Conservation (phyloP, 2,797 vertebrate genomes). For the Typhlichthys eigenmanni region DNA sequence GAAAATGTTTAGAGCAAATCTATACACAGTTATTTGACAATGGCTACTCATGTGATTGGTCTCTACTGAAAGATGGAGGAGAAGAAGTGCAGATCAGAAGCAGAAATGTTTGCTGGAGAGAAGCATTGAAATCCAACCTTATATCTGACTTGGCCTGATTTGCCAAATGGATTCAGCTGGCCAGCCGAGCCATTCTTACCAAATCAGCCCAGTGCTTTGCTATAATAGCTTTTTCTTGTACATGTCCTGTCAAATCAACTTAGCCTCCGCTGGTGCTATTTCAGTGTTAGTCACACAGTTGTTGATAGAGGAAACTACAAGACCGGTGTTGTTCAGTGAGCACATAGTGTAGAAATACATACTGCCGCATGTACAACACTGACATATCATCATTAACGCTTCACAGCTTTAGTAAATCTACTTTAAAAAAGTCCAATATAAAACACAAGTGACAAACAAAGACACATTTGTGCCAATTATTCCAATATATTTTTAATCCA, state of each 20-base stretch:
- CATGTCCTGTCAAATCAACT: constrained; percentile 74
- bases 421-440: constrained; percentile 46
- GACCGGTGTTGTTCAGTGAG: constrained; percentile 31
- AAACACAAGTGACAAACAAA: too few species aligned
- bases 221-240: constrained; percentile 77
- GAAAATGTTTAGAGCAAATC: too few species aligned
- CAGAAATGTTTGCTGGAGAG: not conserved
- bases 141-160: constrained; percentile 55
- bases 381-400: constrained; percentile 24
- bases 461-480: too few species aligned
- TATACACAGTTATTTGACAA: too few species aligned
- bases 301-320: constrained; percentile 45
- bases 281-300: constrained; percentile 53
- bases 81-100: not conserved
- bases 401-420: constrained; percentile 36
- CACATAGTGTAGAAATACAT: constrained; percentile 24
- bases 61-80: too few species aligned
- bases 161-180: constrained; percentile 65
- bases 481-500: too few species aligned
- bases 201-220: constrained; percentile 58
- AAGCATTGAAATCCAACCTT: constrained; percentile 33
- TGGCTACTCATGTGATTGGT: too few species aligned
- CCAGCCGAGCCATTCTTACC: constrained; percentile 52
- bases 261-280: constrained; percentile 64
- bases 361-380: constrained; percentile 18